A percentile compares a stretch with the other conserved stretches of the same genome.
phyloP scores from a whole-genome alignment of 2,888 invertebrate genomes.

The Crocallis elinguaria region DNA sequence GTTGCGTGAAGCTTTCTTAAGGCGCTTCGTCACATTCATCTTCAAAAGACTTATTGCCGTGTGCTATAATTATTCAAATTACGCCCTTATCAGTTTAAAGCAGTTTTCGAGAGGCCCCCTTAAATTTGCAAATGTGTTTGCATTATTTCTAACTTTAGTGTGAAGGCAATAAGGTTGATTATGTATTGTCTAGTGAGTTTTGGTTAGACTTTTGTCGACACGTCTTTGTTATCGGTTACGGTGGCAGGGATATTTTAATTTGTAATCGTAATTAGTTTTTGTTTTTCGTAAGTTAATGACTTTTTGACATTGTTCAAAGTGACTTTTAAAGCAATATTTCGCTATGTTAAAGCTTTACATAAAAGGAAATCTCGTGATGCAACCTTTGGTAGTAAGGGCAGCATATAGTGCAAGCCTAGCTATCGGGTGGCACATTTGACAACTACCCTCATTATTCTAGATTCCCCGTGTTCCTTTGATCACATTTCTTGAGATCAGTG shows the following conservation, averaged over 20 bases:
- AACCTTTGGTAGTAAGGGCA: too few species aligned
- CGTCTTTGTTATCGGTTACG: constrained; percentile 48
- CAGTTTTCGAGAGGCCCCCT: constrained; percentile 69
- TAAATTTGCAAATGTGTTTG: constrained; percentile 20
- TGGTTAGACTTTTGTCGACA: constrained; percentile 33
- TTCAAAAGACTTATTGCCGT: constrained; percentile 63
- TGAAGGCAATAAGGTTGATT: constrained; percentile 28
- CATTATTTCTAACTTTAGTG: constrained; percentile 38
- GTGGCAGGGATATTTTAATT: constrained; percentile 54
- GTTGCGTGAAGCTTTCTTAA: constrained; percentile 47
- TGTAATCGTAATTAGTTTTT: constrained; percentile 52
- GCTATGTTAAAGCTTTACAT: too few species aligned
- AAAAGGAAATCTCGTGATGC: too few species aligned
- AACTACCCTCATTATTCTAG: too few species aligned
- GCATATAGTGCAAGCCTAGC: too few species aligned
- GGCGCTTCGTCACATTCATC: constrained; percentile 68
- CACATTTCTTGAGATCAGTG: too few species aligned
- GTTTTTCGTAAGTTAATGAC: constrained; percentile 41
- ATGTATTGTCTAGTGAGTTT: constrained; percentile 14
- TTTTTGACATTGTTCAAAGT: constrained; percentile 1
- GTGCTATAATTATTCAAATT: constrained; percentile 79
- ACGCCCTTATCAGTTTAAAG: constrained; percentile 68
- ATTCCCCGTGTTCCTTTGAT: too few species aligned
- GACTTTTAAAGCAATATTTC: too few species aligned
- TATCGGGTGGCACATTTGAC: too few species aligned